phyloP scores from a whole-genome alignment of 2,797 vertebrate genomes.

The Urophycis tenuis region DNA sequence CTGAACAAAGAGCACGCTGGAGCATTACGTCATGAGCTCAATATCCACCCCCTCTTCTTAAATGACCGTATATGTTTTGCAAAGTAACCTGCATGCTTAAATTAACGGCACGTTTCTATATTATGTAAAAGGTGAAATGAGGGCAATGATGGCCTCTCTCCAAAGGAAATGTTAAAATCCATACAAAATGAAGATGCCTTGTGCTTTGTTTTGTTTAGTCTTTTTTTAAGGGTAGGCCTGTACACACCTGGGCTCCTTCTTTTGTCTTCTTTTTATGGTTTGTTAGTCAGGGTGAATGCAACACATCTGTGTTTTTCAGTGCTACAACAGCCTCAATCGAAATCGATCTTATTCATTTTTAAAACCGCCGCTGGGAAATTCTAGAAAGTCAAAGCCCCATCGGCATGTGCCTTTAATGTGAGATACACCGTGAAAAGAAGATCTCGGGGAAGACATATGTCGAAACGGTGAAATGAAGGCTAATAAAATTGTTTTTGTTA shows the following conservation, averaged over 20 bases:
- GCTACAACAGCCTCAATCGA: conserved; percentile 59
- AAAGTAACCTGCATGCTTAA: not conserved
- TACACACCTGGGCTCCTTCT: not conserved
- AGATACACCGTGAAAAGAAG: conserved; percentile 52
- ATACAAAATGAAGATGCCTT: not conserved
- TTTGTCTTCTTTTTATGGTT: not conserved
- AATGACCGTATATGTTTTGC: not conserved
- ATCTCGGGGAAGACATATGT: conserved; percentile 52
- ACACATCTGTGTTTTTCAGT: conserved; percentile 54
- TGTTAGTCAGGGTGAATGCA: conserved; percentile 55
- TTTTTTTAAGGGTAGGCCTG: not conserved
- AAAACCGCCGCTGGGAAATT: conserved; percentile 60
- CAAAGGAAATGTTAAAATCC: not conserved
- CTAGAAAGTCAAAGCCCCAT: conserved; percentile 43
- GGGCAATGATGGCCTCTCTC: not conserved
- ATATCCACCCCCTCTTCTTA: not conserved
- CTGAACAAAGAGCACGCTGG: not conserved
- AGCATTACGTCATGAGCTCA: not conserved
- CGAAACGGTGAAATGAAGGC: conserved; percentile 31
- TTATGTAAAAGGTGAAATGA: not conserved
- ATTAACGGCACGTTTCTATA: not conserved
- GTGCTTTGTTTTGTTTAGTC: not conserved
- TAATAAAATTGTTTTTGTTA: not conserved
- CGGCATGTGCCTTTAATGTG: conserved; percentile 58
- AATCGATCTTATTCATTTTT: conserved; percentile 66